Conservation (phyloP, 1,140 invertebrate genomes). For the Dreissena polymorpha region DNA sequence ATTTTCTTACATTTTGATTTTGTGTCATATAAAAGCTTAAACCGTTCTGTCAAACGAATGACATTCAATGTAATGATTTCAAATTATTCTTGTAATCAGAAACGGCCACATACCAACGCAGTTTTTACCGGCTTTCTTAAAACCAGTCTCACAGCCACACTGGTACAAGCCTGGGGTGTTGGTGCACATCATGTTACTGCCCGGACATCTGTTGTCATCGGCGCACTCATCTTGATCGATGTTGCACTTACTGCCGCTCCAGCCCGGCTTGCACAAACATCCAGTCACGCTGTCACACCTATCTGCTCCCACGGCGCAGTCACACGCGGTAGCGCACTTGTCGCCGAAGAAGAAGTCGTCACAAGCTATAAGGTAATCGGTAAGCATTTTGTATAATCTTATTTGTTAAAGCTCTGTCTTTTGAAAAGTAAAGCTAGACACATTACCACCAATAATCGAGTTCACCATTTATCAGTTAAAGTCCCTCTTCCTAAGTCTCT, state of each 20-base stretch:
- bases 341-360: conserved; percentile 55
- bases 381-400: background rate
- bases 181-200: conserved; percentile 25
- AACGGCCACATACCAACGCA: no score
- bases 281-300: conserved; percentile 53
- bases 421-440: no score
- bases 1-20: background rate
- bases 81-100: no score
- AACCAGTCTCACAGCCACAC: conserved; percentile 54
- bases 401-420: background rate
- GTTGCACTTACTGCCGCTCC: conserved; percentile 61
- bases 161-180: conserved; percentile 53
- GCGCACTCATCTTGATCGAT: conserved; percentile 61
- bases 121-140: background rate
- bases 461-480: no score
- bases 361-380: conserved; percentile 44
- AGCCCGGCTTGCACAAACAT: conserved; percentile 62
- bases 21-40: background rate
- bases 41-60: no score
- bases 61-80: no score
- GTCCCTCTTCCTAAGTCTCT: no score
- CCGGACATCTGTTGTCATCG: conserved; percentile 8
- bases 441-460: no score
- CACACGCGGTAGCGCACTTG: conserved; percentile 56
- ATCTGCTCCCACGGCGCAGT: conserved; percentile 45